These are phyloP conservation scores for Malurus leucopterus DNA, from an alignment of 2,797 vertebrate species.

Conservation along the genomic window DNA sequence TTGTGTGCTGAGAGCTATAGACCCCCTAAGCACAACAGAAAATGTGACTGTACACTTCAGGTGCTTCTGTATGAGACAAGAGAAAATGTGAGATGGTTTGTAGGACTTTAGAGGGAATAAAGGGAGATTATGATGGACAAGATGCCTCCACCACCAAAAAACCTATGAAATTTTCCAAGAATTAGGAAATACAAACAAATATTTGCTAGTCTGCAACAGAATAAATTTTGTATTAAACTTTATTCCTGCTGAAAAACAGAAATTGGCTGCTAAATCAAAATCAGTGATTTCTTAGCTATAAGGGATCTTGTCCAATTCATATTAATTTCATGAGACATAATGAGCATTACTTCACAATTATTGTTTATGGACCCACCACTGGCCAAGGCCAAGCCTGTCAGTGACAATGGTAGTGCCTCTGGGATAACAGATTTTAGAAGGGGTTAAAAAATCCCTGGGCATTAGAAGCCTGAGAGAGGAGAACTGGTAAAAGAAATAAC, in stretches of 20 bases:
- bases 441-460: neutral
- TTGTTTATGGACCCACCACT: neutral
- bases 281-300: neutral
- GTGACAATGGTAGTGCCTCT: neutral
- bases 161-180: neutral
- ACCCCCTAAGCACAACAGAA: neutral
- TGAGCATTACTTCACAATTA: neutral
- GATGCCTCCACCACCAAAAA: neutral
- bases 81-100: neutral
- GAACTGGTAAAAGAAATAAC: neutral
- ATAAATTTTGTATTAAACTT: neutral
- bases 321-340: neutral
- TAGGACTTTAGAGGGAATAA: neutral
- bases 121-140: neutral
- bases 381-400: too few relatives aligned
- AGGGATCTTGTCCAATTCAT: neutral
- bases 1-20: neutral
- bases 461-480: neutral
- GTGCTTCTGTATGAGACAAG: neutral
- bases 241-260: neutral
- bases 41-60: neutral
- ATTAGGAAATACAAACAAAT: neutral
- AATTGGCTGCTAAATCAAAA: neutral
- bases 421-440: too few relatives aligned
- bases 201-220: neutral